Evolutionary conservation across 2,888 invertebrate genomes (phyloP), one percentile per base, ranked within the genome.

Genomic region (Cryptocephalus moraei): DNA sequence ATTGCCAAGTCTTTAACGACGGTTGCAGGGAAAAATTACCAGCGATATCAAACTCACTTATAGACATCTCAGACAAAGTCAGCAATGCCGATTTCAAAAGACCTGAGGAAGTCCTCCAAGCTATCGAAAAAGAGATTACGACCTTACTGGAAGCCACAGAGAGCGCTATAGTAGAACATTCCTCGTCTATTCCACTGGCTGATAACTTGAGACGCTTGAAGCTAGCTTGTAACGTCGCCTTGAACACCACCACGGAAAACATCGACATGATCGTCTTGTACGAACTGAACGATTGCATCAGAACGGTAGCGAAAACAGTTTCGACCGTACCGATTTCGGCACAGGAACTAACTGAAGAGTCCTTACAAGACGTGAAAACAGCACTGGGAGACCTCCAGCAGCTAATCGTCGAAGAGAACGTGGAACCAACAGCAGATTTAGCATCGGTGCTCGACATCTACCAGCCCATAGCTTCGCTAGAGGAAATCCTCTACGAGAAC

Each of bases 381-480:
- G 51, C 58, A 43, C 41, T 61, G 31, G 48, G 45, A 36, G 22
- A 41, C 8, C 40, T 57, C 22, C 57, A 58, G 49, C 49, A 22
- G 4, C 46, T 44, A 12, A 53, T 59, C 31, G 33, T 58, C 8
- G 52, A 57, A 46, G 48, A 51, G 11, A 45, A 51, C n/a, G 53
- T 54, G 6, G 44, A 47, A 41, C 44, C 57, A 8, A 50, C 43
- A 31, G 44, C 43, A 44, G 53, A 51, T n/a, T 33, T 59, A 32
- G 39, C 57, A 14, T 52, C 56, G 8, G 32, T 54, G 13, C 43
- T 60, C 8, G 54, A 59, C n/a, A 42, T 61, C 10, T 48, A 55
- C 38, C 55, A 58, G 48, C 46, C 52, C 1, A 11, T 59, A 14
- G 33, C 36, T 31, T 12, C 39, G n/a, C 44, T 62, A 13, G 41